phyloP scores from a whole-genome alignment of 2,797 vertebrate genomes.

The Mus minutoides region DNA sequence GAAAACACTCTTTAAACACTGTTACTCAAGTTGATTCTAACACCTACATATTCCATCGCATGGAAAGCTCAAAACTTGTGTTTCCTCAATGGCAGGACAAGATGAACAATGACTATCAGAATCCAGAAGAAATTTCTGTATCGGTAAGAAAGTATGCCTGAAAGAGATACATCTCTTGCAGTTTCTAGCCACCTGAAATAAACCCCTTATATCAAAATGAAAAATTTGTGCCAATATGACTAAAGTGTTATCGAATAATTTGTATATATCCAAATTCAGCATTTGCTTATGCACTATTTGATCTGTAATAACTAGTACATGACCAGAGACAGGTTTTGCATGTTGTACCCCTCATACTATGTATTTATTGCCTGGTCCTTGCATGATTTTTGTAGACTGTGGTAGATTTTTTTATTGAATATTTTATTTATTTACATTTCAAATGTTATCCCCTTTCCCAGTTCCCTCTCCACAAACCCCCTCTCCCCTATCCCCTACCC shows the following conservation, averaged over 20 bases:
- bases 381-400: neutral
- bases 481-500: too few species aligned
- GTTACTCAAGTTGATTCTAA: neutral
- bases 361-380: neutral
- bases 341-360: neutral
- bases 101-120: neutral
- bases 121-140: neutral
- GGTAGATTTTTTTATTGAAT: neutral
- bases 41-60: neutral
- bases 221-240: neutral
- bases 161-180: neutral
- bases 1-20: conserved; percentile 14
- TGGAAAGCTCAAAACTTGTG: neutral
- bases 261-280: conserved; percentile 19
- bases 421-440: too few species aligned
- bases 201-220: conserved; percentile 8
- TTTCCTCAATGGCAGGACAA: neutral
- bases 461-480: too few species aligned
- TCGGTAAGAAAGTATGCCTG: neutral
- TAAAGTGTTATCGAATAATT: neutral
- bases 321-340: neutral
- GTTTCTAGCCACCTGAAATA: neutral
- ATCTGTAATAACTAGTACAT: neutral
- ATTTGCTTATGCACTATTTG: neutral
- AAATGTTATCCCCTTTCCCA: too few species aligned